Percentiles rank a stretch among this genome's conserved stretches.
These are phyloP conservation scores for Daubentonia madagascariensis DNA, from an alignment of 2,113 vertebrate genomes.

Conservation along the genomic window DNA sequence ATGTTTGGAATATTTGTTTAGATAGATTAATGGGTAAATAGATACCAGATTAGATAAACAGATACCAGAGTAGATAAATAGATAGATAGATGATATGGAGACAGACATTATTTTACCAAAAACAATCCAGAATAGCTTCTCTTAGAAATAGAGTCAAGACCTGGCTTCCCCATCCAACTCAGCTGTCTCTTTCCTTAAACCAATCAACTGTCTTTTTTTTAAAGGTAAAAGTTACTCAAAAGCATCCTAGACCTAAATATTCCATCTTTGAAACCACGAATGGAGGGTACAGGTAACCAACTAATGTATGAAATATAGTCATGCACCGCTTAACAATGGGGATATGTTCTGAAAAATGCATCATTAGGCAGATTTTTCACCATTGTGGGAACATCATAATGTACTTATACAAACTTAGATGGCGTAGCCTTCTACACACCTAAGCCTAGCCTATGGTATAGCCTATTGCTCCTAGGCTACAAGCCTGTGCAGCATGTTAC, in stretches of 20 bases:
- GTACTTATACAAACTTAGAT: neutral
- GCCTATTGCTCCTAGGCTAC: neutral
- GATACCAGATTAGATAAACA: neutral
- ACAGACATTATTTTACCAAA: neutral
- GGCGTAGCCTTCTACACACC: neutral
- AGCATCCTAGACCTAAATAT: conserved; percentile 59
- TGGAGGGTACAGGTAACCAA: neutral
- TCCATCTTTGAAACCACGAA: neutral
- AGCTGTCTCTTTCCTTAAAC: conserved; percentile 70
- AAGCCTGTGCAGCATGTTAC: neutral
- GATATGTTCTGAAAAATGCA: neutral
- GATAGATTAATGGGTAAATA: neutral
- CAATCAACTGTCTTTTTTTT: conserved; percentile 78
- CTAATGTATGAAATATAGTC: neutral
- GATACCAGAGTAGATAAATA: neutral
- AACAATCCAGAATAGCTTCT: conserved; percentile 4
- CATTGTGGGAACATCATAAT: neutral
- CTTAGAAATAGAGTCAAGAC: conserved; percentile 69
- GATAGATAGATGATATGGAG: neutral
- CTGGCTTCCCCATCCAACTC: conserved; percentile 70
- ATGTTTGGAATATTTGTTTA: neutral
- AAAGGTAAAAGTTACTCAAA: conserved; percentile 81
- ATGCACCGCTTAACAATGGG: neutral
- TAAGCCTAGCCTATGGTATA: neutral
- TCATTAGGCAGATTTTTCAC: neutral